Conservation (phyloP, 2,797 vertebrate species). For the Ceryle rudis region DNA sequence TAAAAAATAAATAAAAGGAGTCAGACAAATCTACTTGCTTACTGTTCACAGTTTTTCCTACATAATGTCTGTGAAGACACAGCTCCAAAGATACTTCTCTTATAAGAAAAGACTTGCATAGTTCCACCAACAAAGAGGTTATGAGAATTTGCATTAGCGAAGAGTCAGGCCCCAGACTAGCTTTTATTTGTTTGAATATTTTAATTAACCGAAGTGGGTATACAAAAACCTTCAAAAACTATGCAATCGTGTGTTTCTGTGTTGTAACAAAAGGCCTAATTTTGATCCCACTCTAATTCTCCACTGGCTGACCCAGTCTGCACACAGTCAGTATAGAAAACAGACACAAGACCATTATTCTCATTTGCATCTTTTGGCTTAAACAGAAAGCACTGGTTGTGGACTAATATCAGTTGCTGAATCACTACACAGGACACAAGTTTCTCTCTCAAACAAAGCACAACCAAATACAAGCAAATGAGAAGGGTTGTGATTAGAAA, state of each 20-base stretch:
- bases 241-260: neutral
- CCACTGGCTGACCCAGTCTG: neutral
- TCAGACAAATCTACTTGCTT: neutral
- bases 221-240: neutral
- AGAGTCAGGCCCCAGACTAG: neutral
- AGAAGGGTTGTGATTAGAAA: neutral
- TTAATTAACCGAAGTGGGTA: neutral
- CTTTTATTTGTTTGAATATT: conserved; percentile 12
- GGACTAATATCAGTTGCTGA: neutral
- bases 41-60: neutral
- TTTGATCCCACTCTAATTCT: conserved; percentile 4
- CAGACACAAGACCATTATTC: neutral
- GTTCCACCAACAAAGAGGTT: neutral
- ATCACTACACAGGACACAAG: neutral
- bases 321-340: neutral
- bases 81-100: neutral
- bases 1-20: neutral
- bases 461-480: neutral
- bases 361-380: neutral
- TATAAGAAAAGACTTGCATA: neutral
- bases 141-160: neutral
- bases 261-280: conserved; percentile 24
- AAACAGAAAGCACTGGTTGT: neutral
- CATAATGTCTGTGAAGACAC: neutral
- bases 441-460: neutral